Evolutionary conservation across 2,888 invertebrate genomes (phyloP).

Genomic region (Cosmia pyralina): DNA sequence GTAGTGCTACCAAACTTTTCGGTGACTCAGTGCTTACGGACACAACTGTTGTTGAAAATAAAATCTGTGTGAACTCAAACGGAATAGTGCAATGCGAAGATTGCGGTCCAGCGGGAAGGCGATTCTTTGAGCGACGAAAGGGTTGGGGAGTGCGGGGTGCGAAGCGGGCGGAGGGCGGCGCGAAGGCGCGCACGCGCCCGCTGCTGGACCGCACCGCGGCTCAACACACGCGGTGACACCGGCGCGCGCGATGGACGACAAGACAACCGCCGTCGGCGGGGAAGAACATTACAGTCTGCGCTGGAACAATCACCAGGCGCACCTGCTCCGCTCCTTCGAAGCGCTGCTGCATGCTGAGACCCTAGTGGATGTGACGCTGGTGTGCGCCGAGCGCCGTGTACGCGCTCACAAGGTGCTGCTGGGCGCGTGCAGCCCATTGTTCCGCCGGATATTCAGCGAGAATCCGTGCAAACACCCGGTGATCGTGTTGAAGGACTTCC

Average conservation of each 20-base stretch:
- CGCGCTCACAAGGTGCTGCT: slow-evolving; percentile 97
- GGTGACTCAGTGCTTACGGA: slow-evolving; percentile 74
- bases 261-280: slow-evolving; percentile 81
- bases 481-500: slow-evolving; percentile 97
- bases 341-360: slow-evolving; percentile 96
- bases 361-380: slow-evolving; percentile 96
- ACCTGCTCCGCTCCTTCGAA: slow-evolving; percentile 96
- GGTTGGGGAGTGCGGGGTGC: slow-evolving; percentile 84
- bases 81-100: slow-evolving; percentile 80
- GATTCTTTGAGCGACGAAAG: slow-evolving; percentile 84
- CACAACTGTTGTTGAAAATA: slow-evolving; percentile 61
- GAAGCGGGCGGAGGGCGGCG: slow-evolving; percentile 85
- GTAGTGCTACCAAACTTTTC: slow-evolving; percentile 78
- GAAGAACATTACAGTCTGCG: slow-evolving; percentile 97
- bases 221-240: slow-evolving; percentile 81
- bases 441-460: slow-evolving; percentile 96
- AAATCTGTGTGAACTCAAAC: slow-evolving; percentile 66
- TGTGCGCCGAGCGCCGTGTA: slow-evolving; percentile 95
- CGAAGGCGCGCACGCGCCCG: slow-evolving; percentile 85
- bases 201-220: slow-evolving; percentile 71
- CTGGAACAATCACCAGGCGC: slow-evolving; percentile 98
- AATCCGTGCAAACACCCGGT: slow-evolving; percentile 98
- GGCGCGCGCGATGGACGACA: slow-evolving; percentile 88
- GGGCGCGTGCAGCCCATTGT: slow-evolving; percentile 96
- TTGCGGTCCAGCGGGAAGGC: slow-evolving; percentile 81